Percentiles rank a stretch among this genome's conserved stretches.
These are phyloP conservation scores for Pinctada fucata DNA, from an alignment of 2,888 invertebrate species.

Conservation along the genomic window DNA sequence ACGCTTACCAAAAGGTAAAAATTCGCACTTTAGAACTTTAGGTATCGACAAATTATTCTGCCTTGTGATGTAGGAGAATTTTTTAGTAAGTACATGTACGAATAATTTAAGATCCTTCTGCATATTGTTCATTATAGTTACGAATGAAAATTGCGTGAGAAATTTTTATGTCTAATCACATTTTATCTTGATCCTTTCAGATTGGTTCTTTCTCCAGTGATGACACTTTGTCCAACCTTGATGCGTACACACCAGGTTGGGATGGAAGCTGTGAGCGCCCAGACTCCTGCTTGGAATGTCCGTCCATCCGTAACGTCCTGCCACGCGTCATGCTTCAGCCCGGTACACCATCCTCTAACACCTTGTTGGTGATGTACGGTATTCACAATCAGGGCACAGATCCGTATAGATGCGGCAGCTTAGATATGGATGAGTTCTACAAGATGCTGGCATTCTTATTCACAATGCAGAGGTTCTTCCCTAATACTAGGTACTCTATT, in stretches of 20 bases:
- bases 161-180: no score
- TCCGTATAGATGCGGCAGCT: conserved; percentile 61
- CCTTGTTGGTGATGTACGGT: conserved; percentile 59
- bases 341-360: conserved; percentile 56
- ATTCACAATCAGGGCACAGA: conserved; percentile 64
- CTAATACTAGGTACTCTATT: conserved; percentile 38
- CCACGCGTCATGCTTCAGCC: conserved; percentile 52
- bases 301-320: conserved; percentile 58
- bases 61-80: no score
- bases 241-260: conserved; percentile 54
- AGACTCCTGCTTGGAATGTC: conserved; percentile 70
- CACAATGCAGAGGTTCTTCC: conserved; percentile 54
- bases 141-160: no score
- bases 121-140: no score
- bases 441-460: conserved; percentile 74
- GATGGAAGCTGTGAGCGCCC: conserved; percentile 64
- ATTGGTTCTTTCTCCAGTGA: conserved; percentile 59
- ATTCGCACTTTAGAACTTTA: neutral
- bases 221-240: conserved; percentile 37
- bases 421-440: conserved; percentile 67
- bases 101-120: no score
- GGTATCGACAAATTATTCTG: no score
- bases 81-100: no score
- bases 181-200: conserved; percentile 43
- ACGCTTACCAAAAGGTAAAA: conserved; percentile 48